A percentile compares a stretch with the other conserved stretches of the same genome.
These are phyloP conservation scores for Meghimatium bilineatum DNA, from an alignment of 2,888 invertebrate genomes.

Conservation along the genomic window DNA sequence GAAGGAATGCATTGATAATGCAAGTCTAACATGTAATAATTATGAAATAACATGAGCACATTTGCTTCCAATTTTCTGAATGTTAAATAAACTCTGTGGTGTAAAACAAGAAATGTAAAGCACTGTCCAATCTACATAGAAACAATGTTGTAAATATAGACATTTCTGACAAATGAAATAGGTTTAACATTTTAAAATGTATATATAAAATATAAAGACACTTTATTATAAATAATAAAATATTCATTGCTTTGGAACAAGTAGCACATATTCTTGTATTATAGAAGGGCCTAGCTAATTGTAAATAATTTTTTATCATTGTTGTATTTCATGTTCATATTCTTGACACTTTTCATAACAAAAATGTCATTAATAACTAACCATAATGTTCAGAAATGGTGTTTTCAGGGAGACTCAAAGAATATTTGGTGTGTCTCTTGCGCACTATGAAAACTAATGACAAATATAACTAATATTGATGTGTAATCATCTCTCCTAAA, in stretches of 20 bases:
- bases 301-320: not conserved
- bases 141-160: too few relatives aligned
- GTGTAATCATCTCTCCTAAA: conserved; percentile 10
- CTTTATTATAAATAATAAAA: not conserved
- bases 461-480: not conserved
- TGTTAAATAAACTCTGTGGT: too few relatives aligned
- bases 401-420: not conserved
- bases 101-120: too few relatives aligned
- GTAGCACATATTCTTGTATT: not conserved
- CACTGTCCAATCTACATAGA: too few relatives aligned
- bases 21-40: too few relatives aligned
- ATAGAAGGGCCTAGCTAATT: not conserved
- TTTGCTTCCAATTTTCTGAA: too few relatives aligned
- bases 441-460: not conserved
- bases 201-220: not conserved
- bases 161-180: too few relatives aligned
- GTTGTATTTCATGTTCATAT: not conserved
- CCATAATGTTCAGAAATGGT: conserved; percentile 5
- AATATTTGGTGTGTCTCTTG: not conserved
- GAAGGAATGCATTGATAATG: too few relatives aligned
- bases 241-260: not conserved
- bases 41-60: too few relatives aligned
- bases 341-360: not conserved
- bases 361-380: conserved; percentile 14
- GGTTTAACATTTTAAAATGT: too few relatives aligned